A percentile compares a stretch with the other conserved stretches of the same genome.
phyloP scores from a whole-genome alignment of 2,888 invertebrate species.

The Anaspis maculata region DNA sequence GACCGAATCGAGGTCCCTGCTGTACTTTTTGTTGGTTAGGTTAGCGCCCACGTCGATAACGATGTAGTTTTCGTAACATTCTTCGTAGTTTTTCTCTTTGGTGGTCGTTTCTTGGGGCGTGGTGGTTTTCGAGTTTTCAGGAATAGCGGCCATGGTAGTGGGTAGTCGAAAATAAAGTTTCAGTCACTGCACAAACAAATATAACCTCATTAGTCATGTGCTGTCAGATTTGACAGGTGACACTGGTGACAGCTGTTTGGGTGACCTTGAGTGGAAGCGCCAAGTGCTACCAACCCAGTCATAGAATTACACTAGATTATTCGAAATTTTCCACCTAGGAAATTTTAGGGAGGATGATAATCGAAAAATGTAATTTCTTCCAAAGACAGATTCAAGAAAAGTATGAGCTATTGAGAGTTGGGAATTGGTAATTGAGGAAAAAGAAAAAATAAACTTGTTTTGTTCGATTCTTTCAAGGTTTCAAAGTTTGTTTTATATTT shows the following conservation, averaged over 20 bases:
- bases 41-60: conserved; percentile 89
- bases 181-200: conserved; percentile 14
- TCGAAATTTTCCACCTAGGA: no score
- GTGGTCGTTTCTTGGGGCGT: conserved; percentile 6
- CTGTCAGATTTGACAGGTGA: conserved; percentile 13
- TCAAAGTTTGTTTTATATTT: no score
- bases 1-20: conserved; percentile 84
- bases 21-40: conserved; percentile 88
- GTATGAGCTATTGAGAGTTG: no score
- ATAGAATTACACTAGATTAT: no score
- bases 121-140: conserved; percentile 7
- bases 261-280: no score
- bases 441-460: no score
- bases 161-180: conserved; percentile 2
- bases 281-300: no score
- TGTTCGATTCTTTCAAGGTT: no score
- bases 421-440: no score
- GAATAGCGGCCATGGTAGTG: conserved; percentile 13
- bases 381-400: no score
- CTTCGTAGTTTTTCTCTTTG: conserved; percentile 49
- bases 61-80: conserved; percentile 85
- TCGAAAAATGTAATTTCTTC: no score
- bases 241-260: not conserved
- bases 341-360: no score
- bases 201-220: conserved; percentile 18